phyloP scores from a whole-genome alignment of 1,140 invertebrate genomes.

The Zaprionus ornatus region DNA sequence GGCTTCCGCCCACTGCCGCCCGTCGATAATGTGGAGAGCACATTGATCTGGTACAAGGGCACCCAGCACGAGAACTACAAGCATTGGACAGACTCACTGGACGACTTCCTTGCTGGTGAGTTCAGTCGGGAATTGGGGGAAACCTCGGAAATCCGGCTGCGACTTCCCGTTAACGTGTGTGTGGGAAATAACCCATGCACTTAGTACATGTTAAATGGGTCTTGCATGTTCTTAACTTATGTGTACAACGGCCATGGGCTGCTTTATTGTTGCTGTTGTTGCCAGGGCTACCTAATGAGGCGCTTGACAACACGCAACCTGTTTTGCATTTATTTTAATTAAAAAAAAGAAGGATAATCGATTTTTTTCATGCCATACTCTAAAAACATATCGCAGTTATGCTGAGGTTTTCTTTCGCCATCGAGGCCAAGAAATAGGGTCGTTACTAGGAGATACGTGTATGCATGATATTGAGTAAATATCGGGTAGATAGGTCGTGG shows the following conservation, averaged over 20 bases:
- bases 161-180: neutral
- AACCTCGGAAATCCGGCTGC: too few species aligned
- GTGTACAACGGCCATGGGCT: conserved; percentile 21
- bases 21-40: conserved; percentile 93
- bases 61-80: conserved; percentile 89
- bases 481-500: conserved; percentile 5
- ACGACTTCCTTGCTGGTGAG: conserved; percentile 90
- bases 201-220: conserved; percentile 1
- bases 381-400: conserved; percentile 21
- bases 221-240: conserved; percentile 26
- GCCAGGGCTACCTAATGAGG: conserved; percentile 24
- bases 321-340: conserved; percentile 44
- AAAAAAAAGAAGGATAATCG: conserved; percentile 40
- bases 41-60: conserved; percentile 95
- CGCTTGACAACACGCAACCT: conserved; percentile 42
- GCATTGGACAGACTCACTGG: conserved; percentile 90
- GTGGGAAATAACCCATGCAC: neutral
- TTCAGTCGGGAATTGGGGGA: neutral
- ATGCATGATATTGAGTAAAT: conserved; percentile 27
- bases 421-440: conserved; percentile 14
- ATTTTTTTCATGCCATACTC: conserved; percentile 22
- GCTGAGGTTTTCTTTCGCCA: conserved; percentile 9
- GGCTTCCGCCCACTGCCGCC: conserved; percentile 96
- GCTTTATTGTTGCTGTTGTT: conserved; percentile 26
- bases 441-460: conserved; percentile 33